Conservation (phyloP, 2,113 vertebrate species). For the Pseudorectes ferrugineus region DNA sequence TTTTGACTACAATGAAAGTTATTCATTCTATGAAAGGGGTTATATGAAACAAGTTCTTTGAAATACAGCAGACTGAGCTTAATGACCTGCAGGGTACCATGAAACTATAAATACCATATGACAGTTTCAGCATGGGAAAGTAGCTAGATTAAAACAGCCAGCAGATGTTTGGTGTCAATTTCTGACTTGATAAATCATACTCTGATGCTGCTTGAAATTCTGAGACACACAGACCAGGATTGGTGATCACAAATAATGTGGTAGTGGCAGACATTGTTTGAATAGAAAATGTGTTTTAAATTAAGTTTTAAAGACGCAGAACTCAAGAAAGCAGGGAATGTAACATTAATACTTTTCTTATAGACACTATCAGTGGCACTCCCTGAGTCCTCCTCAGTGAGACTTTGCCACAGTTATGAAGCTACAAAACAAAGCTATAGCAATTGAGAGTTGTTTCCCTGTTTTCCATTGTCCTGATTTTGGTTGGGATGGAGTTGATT, state of each 20-base stretch:
- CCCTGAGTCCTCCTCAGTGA: neutral
- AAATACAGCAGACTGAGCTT: neutral
- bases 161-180: neutral
- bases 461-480: neutral
- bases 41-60: neutral
- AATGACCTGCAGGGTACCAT: neutral
- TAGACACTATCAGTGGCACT: neutral
- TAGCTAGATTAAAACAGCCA: neutral
- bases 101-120: neutral
- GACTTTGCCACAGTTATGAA: neutral
- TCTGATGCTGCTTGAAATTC: neutral
- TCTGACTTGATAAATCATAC: neutral
- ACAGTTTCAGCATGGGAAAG: neutral
- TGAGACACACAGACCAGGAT: neutral
- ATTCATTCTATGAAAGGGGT: neutral
- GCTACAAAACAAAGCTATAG: neutral
- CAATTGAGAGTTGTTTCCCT: neutral
- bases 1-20: neutral
- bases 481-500: neutral
- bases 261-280: neutral
- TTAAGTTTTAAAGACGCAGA: neutral
- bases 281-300: neutral
- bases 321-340: neutral
- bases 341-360: neutral
- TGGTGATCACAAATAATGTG: neutral